These are phyloP conservation scores for Choloepus hoffmanni DNA, from an alignment of 2,113 vertebrate species.

Conservation along the genomic window DNA sequence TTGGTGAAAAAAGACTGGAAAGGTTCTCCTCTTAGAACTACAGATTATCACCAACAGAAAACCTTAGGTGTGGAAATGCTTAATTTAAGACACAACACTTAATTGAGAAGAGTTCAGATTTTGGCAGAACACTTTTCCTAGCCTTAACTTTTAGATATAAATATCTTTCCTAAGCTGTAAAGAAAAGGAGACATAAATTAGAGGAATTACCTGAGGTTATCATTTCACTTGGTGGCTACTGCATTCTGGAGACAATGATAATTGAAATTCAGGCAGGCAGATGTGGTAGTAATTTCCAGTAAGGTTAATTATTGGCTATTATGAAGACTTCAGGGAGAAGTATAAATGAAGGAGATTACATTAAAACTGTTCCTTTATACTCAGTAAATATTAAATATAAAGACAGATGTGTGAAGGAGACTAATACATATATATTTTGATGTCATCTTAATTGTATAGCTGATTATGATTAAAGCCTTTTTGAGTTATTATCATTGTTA, in stretches of 20 bases:
- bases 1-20: background rate
- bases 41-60: background rate
- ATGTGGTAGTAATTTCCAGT: constrained; percentile 75
- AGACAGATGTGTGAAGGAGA: constrained; percentile 70
- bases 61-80: background rate
- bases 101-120: background rate
- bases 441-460: constrained; percentile 78
- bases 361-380: constrained; percentile 79
- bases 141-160: background rate
- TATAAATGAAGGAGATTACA: constrained; percentile 84
- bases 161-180: constrained; percentile 26
- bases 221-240: constrained; percentile 59
- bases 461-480: constrained; percentile 55
- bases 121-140: background rate
- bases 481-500: constrained; percentile 44
- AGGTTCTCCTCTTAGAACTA: background rate
- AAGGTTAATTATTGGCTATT: constrained; percentile 84
- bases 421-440: constrained; percentile 35
- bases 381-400: constrained; percentile 76
- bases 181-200: background rate
- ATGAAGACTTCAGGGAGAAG: constrained; percentile 79
- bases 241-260: constrained; percentile 76
- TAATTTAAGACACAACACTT: background rate
- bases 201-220: constrained; percentile 69
- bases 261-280: constrained; percentile 74